Conservation (phyloP, 2,113 vertebrate species). For the Cynopterus brachyotis region DNA sequence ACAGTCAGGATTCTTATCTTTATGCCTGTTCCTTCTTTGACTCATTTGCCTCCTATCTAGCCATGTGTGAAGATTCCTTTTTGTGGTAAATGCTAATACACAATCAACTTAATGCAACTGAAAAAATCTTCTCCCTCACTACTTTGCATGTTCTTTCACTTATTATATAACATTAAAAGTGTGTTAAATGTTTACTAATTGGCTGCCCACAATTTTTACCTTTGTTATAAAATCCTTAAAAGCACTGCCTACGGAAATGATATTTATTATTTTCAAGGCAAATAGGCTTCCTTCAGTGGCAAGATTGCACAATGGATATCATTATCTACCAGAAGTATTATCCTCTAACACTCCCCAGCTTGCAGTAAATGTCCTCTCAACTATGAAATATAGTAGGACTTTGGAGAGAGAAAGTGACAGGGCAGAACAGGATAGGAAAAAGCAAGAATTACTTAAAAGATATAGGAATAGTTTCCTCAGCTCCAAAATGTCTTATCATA, state of each 20-base stretch:
- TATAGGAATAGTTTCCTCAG: neutral
- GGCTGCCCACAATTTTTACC: neutral
- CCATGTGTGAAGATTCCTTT: neutral
- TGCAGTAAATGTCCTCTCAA: neutral
- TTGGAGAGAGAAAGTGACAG: neutral
- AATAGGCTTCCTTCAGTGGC: neutral
- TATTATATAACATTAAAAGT: neutral
- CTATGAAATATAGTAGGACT: neutral
- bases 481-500: neutral
- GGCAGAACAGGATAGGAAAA: neutral
- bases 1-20: neutral
- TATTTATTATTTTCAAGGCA: conserved; percentile 19
- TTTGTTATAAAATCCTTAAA: conserved; percentile 38
- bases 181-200: conserved; percentile 16
- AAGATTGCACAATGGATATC: neutral
- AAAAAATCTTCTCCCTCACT: neutral
- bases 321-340: neutral
- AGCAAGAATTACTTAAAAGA: neutral
- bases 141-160: neutral
- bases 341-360: neutral
- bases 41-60: neutral
- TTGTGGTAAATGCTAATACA: neutral
- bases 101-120: neutral
- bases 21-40: neutral
- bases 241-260: neutral